phyloP scores from a whole-genome alignment of 1,140 invertebrate species.

The Vanessa atalanta region DNA sequence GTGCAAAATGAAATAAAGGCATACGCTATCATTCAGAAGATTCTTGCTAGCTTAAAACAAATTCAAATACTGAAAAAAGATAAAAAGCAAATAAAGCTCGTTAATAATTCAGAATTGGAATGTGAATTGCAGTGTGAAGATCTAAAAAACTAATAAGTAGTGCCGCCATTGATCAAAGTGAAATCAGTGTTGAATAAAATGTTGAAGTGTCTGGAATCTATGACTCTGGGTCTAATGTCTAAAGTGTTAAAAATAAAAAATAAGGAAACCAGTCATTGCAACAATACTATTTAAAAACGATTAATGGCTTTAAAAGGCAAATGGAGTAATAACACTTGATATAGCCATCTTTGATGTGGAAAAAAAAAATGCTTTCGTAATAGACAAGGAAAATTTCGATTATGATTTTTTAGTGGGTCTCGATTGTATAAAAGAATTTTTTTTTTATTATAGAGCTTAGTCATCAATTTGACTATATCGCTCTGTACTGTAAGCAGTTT shows the following conservation, averaged over 20 bases:
- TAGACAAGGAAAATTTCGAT: conserved; percentile 49
- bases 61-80: conserved; percentile 20
- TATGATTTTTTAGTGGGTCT: conserved; percentile 53
- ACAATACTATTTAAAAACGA: conserved; percentile 27
- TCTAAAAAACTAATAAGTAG: conserved; percentile 3
- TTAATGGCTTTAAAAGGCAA: conserved; percentile 26
- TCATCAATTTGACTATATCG: too few relatives aligned
- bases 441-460: too few relatives aligned
- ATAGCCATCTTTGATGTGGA: conserved; percentile 38
- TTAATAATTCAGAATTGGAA: conserved; percentile 32
- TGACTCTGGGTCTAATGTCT: neutral
- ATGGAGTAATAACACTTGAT: conserved; percentile 13
- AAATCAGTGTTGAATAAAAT: neutral
- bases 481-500: too few relatives aligned
- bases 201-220: conserved; percentile 4
- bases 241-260: neutral
- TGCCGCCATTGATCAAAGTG: conserved; percentile 1
- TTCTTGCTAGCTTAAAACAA: conserved; percentile 38
- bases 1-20: conserved; percentile 41
- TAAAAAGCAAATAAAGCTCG: conserved; percentile 16
- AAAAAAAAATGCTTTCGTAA: conserved; percentile 48
- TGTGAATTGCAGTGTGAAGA: conserved; percentile 1
- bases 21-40: conserved; percentile 40
- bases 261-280: neutral
- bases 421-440: conserved; percentile 41